These are phyloP conservation scores for Latrodectus geometricus DNA, from an alignment of 1,140 invertebrate genomes.

Conservation along the genomic window DNA sequence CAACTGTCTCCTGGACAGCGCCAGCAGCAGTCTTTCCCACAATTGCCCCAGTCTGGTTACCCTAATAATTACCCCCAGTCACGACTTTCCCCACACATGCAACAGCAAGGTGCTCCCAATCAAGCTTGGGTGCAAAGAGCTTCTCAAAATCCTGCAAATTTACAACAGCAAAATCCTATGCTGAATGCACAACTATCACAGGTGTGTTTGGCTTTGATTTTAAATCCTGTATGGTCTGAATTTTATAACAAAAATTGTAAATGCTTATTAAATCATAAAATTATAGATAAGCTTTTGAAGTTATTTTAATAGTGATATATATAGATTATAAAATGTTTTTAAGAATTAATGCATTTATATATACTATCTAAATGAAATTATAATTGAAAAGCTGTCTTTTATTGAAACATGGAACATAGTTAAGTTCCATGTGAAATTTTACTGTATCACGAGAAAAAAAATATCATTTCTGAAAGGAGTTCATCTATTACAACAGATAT, in stretches of 20 bases:
- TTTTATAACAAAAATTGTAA: too few relatives aligned
- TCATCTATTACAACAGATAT: too few relatives aligned
- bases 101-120: conserved; percentile 13
- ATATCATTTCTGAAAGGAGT: too few relatives aligned
- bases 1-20: conserved; percentile 66
- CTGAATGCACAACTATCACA: conserved; percentile 80
- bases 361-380: too few relatives aligned
- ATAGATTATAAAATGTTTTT: too few relatives aligned
- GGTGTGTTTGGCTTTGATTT: conserved; percentile 24
- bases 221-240: not conserved
- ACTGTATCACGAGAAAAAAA: too few relatives aligned
- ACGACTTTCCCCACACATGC: conserved; percentile 37
- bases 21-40: conserved; percentile 63
- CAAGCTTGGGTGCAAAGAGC: conserved; percentile 44
- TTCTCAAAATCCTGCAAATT: conserved; percentile 56
- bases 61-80: conserved; percentile 34
- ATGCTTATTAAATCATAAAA: too few relatives aligned
- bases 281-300: too few relatives aligned
- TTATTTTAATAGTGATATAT: not conserved
- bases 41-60: conserved; percentile 34
- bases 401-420: too few relatives aligned
- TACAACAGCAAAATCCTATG: conserved; percentile 82
- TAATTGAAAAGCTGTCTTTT: too few relatives aligned
- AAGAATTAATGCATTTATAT: too few relatives aligned
- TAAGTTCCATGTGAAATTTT: too few relatives aligned